Evolutionary conservation across 2,888 invertebrate species (phyloP).

Genomic region (Tenthredo amoena): DNA sequence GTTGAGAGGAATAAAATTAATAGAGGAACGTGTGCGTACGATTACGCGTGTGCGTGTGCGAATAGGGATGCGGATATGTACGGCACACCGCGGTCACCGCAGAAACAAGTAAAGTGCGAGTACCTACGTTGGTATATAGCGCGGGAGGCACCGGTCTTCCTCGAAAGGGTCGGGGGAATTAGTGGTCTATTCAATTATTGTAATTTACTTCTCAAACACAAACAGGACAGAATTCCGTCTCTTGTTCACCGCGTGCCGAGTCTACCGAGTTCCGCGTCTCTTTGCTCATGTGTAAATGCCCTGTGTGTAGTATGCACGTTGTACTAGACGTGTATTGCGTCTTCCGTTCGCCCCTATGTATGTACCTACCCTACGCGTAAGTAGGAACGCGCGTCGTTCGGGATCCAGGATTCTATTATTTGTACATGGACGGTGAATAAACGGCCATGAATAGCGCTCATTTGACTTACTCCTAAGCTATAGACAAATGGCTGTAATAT

Average conservation of each 20-base stretch:
- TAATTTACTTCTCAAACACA: conserved; percentile 76
- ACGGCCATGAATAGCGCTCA: conserved; percentile 69
- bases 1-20: conserved; percentile 59
- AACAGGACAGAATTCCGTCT: conserved; percentile 65
- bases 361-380: conserved; percentile 57
- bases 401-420: conserved; percentile 52
- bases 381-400: conserved; percentile 59
- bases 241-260: conserved; percentile 33
- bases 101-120: conserved; percentile 18
- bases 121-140: conserved; percentile 48
- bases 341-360: conserved; percentile 55
- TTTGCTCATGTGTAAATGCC: not conserved
- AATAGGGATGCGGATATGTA: not conserved
- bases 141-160: conserved; percentile 15
- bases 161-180: conserved; percentile 67
- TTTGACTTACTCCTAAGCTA: conserved; percentile 60
- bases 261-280: conserved; percentile 13
- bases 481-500: conserved; percentile 58
- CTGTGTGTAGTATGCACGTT: not conserved
- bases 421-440: conserved; percentile 61
- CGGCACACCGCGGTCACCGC: conserved; percentile 22
- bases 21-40: conserved; percentile 55
- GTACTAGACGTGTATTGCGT: conserved; percentile 47
- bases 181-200: conserved; percentile 77
- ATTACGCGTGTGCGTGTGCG: not conserved